Conservation (phyloP, 2,888 invertebrate species). For the Rhopalosiphum nymphaeae region DNA sequence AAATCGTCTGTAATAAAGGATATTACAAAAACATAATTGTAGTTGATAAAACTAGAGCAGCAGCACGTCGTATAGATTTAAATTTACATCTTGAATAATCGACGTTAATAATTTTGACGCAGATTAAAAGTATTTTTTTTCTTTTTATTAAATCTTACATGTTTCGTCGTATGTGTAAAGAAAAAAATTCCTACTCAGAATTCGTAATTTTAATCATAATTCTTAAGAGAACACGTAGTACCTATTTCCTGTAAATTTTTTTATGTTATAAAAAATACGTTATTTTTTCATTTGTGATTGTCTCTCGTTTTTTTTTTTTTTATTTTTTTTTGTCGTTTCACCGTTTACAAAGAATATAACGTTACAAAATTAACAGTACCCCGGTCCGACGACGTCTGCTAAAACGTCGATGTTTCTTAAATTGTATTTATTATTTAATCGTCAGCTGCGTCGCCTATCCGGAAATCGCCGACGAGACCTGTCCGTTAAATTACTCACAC, state of each 20-base stretch:
- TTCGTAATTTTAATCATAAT: constrained; percentile 34
- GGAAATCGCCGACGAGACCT: constrained; percentile 49
- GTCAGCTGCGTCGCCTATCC: constrained; percentile 27
- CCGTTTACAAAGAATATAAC: background rate
- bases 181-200: constrained; percentile 12
- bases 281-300: constrained; percentile 30
- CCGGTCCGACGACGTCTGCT: constrained; percentile 10
- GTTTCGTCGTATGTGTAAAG: background rate
- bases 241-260: constrained; percentile 27
- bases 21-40: background rate
- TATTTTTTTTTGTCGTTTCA: background rate
- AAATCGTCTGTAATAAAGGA: background rate
- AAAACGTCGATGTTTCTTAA: constrained; percentile 34
- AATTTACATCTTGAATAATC: background rate
- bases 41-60: background rate
- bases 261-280: background rate
- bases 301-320: constrained; percentile 1
- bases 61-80: too few species aligned
- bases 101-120: background rate
- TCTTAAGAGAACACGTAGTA: constrained; percentile 33
- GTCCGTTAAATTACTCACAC: background rate
- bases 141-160: background rate
- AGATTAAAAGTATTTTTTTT: background rate
- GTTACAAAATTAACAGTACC: background rate
- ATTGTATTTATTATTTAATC: background rate